These are phyloP conservation scores for Corythaixoides concolor DNA, from an alignment of 2,113 vertebrate genomes.

Conservation along the genomic window DNA sequence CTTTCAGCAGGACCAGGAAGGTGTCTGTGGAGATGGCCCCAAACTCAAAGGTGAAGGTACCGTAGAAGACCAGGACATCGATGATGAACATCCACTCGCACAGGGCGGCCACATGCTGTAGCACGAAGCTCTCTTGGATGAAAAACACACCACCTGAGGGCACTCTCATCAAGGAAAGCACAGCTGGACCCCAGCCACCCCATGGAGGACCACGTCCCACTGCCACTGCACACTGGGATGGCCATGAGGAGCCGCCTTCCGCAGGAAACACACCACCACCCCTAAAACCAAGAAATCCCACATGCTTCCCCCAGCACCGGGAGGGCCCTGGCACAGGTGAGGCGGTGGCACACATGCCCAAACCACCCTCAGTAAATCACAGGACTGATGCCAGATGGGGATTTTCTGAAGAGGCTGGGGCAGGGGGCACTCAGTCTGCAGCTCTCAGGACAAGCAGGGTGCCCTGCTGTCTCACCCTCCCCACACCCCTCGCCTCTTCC, in stretches of 20 bases:
- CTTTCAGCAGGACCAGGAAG: constrained; percentile 81
- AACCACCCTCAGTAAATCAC: background rate
- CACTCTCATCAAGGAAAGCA: constrained; percentile 75
- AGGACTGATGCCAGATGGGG: background rate
- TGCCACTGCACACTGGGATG: too few species aligned
- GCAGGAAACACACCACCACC: background rate
- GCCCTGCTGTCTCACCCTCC: background rate
- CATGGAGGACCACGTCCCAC: background rate
- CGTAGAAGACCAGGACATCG: constrained; percentile 86
- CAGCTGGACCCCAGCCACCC: background rate
- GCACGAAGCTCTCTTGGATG: constrained; percentile 82
- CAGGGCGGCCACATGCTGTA: constrained; percentile 86
- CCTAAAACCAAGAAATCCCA: background rate
- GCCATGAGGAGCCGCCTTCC: accelerated
- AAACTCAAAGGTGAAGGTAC: constrained; percentile 88
- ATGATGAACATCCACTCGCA: constrained; percentile 90
- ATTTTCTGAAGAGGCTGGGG: background rate
- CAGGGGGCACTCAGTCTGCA: background rate
- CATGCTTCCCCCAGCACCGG: background rate
- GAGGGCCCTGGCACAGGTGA: accelerated
- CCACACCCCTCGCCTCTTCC: background rate
- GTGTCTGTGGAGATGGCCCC: constrained; percentile 82
- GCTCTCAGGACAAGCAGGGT: background rate
- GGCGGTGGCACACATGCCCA: accelerated
- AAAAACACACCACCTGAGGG: constrained; percentile 84